phyloP scores from a whole-genome alignment of 2,797 vertebrate genomes.

The Lithobates sylvaticus region DNA sequence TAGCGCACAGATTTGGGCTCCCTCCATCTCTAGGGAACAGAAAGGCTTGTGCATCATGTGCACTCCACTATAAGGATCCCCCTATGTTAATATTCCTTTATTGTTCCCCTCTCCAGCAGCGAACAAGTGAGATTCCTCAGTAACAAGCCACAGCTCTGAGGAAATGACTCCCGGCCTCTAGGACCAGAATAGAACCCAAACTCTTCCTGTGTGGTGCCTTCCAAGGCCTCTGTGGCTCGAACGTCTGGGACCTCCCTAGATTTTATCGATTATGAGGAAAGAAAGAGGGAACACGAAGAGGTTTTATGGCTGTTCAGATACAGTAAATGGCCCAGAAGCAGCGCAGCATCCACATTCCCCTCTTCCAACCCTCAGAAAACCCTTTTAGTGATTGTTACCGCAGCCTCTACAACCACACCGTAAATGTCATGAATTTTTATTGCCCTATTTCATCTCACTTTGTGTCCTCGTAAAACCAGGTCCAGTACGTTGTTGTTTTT shows the following conservation, averaged over 20 bases:
- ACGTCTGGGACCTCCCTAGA: conserved; percentile 4
- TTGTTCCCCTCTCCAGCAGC: background rate
- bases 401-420: conserved; percentile 34
- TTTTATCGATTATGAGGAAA: conserved; percentile 43
- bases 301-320: conserved; percentile 25
- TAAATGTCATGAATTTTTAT: conserved; percentile 61
- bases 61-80: background rate
- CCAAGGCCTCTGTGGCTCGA: background rate
- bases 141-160: conserved; percentile 20
- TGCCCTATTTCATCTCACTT: conserved; percentile 52
- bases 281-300: background rate
- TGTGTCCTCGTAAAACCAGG: conserved; percentile 51
- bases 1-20: background rate
- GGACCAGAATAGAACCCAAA: background rate
- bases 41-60: background rate
- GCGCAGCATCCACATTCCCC: background rate
- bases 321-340: background rate
- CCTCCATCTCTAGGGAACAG: background rate
- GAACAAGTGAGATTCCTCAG: background rate
- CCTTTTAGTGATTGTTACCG: conserved; percentile 20
- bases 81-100: background rate
- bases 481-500: conserved; percentile 13
- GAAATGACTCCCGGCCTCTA: background rate
- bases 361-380: background rate
- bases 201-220: conserved; percentile 19